phyloP scores from a whole-genome alignment of 2,888 invertebrate species.

The Neoscelio sp. region DNA sequence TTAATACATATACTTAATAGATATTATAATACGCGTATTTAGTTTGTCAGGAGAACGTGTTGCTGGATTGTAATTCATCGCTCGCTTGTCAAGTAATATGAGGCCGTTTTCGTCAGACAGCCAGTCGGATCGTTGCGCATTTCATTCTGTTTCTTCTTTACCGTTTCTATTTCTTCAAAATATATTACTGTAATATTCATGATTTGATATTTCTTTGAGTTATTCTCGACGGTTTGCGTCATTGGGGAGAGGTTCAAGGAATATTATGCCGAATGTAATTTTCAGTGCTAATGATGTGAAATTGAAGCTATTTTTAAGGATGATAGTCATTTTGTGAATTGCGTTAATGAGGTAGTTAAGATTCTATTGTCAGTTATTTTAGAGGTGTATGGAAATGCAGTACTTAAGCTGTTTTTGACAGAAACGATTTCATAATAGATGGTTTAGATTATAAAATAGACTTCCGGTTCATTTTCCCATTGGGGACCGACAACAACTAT shows the following conservation, averaged over 20 bases:
- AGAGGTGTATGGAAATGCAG: conserved; percentile 20
- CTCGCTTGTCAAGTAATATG: conserved; percentile 63
- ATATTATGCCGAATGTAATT: conserved; percentile 30
- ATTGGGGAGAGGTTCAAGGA: conserved; percentile 1
- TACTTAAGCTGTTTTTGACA: conserved; percentile 1
- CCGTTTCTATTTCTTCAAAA: conserved; percentile 11
- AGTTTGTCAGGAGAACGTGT: conserved; percentile 56
- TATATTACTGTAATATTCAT: conserved; percentile 32
- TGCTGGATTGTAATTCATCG: conserved; percentile 58
- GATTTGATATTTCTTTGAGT: conserved; percentile 4
- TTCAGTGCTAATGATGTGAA: conserved; percentile 9
- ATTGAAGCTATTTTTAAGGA: conserved; percentile 24
- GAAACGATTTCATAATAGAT: no score
- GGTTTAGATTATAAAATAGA: no score
- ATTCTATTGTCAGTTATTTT: neutral
- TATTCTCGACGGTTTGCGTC: conserved; percentile 6
- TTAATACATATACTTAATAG: conserved; percentile 60
- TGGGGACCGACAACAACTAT: no score
- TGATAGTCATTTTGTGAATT: conserved; percentile 4
- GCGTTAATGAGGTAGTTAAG: neutral
- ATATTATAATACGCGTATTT: conserved; percentile 65
- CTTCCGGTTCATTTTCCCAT: no score
- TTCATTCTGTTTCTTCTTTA: conserved; percentile 59
- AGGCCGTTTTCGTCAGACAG: conserved; percentile 60
- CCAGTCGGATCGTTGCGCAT: conserved; percentile 57